Evolutionary conservation across 1,140 invertebrate genomes (phyloP).

Genomic region (Zaprionus nigranus): DNA sequence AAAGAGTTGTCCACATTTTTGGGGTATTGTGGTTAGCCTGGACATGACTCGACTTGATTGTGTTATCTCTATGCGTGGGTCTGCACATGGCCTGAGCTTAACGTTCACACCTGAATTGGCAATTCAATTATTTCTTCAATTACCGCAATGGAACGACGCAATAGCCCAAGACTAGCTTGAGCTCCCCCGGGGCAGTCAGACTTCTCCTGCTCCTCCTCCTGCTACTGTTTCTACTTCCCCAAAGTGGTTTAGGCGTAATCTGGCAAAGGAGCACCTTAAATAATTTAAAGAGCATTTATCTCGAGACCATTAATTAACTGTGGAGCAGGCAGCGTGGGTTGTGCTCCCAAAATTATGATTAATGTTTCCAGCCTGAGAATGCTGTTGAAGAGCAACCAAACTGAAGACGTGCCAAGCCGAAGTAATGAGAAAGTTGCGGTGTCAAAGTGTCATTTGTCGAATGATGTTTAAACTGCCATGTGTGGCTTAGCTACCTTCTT

Average conservation of each 20-base stretch:
- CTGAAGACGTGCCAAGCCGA: constrained; percentile 45
- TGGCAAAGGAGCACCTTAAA: constrained; percentile 9
- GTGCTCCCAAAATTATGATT: constrained; percentile 35
- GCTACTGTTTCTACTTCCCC: no score
- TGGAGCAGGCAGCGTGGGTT: not conserved
- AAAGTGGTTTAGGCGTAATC: constrained; percentile 5
- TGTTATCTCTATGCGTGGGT: constrained; percentile 2
- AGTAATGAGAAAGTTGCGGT: constrained; percentile 63
- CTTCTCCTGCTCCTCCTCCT: no score
- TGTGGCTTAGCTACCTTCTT: constrained; percentile 6
- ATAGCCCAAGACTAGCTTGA: constrained; percentile 1
- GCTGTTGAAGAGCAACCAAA: constrained; percentile 2
- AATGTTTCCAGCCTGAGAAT: constrained; percentile 8
- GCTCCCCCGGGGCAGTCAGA: not conserved
- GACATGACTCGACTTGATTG: not conserved
- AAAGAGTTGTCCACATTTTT: not conserved
- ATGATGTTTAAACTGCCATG: constrained; percentile 40
- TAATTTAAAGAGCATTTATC: not conserved
- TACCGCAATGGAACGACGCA: constrained; percentile 23
- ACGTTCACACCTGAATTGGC: constrained; percentile 62
- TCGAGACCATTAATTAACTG: constrained; percentile 19
- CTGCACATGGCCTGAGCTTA: constrained; percentile 18
- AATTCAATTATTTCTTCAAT: constrained; percentile 72
- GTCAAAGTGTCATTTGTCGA: constrained; percentile 33
- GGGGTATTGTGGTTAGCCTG: not conserved